Evolutionary conservation across 2,888 invertebrate genomes (phyloP).

Genomic region (Dermolepida albohirtum): DNA sequence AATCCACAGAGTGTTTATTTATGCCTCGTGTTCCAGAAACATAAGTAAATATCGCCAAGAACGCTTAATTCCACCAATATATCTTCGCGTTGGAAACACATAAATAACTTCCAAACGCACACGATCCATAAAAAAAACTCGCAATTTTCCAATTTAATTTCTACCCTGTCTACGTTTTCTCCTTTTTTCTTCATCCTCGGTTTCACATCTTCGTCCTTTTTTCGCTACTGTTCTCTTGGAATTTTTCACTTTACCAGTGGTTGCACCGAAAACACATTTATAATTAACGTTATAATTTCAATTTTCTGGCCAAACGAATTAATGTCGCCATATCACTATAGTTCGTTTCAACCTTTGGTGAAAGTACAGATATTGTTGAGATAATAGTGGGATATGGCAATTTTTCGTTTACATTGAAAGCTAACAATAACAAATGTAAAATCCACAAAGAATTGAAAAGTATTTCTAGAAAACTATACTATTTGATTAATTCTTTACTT

Average conservation of each 20-base stretch:
- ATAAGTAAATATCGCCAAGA: constrained; percentile 33
- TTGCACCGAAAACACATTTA: constrained; percentile 10
- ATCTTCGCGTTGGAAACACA: constrained; percentile 28
- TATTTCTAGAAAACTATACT: too few species aligned
- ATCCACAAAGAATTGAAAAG: too few species aligned
- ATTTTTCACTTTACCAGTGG: background rate
- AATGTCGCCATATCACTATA: constrained; percentile 27
- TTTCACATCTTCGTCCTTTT: background rate
- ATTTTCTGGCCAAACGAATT: constrained; percentile 42
- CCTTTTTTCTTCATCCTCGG: constrained; percentile 7
- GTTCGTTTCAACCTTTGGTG: too few species aligned
- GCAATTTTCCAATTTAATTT: constrained; percentile 36
- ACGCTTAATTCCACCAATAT: constrained; percentile 29
- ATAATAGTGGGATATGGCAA: too few species aligned
- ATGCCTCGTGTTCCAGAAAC: constrained; percentile 19
- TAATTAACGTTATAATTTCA: constrained; percentile 39
- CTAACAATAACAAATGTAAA: too few species aligned
- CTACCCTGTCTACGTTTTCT: constrained; percentile 18
- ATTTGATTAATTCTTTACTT: too few species aligned
- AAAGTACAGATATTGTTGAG: too few species aligned
- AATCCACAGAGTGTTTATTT: constrained; percentile 8
- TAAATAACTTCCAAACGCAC: constrained; percentile 35
- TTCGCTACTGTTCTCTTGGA: background rate
- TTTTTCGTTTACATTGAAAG: too few species aligned
- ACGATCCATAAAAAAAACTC: constrained; percentile 27